phyloP scores from a whole-genome alignment of 2,888 invertebrate genomes.

The Lamellibrachia columna region DNA sequence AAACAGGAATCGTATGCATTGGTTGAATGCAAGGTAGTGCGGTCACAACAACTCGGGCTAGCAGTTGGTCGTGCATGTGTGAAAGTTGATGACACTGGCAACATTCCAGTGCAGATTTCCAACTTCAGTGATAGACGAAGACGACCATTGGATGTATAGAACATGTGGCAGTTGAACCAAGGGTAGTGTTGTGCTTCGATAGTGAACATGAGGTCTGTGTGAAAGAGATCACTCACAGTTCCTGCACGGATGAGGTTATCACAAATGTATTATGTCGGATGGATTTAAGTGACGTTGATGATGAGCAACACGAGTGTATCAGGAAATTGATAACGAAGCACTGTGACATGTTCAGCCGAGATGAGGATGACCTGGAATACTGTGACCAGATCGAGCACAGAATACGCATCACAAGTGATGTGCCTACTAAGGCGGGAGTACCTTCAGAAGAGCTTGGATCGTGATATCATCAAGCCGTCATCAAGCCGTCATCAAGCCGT shows the following conservation, averaged over 20 bases:
- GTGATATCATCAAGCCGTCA: slow-evolving; percentile 9
- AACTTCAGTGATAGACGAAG: no score
- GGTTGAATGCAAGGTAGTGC: no score
- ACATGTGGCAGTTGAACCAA: not conserved
- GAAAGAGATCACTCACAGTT: not conserved
- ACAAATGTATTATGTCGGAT: not conserved
- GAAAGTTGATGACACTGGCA: no score
- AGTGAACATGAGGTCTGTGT: not conserved
- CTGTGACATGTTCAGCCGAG: not conserved
- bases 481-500: not conserved
- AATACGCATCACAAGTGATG: not conserved
- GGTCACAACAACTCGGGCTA: no score
- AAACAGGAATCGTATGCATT: no score
- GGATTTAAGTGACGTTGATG: not conserved
- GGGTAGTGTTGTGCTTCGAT: not conserved
- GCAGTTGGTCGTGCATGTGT: no score
- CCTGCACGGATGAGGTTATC: not conserved
- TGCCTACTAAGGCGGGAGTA: not conserved
- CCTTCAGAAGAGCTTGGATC: slow-evolving; percentile 3
- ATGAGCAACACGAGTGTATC: not conserved
- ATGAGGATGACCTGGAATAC: not conserved
- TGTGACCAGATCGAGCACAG: not conserved
- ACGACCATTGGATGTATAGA: not conserved
- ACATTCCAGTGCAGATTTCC: no score
- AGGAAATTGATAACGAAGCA: not conserved